Percentiles rank a stretch among this genome's conserved stretches.
Evolutionary conservation across 2,797 vertebrate genomes (phyloP).

Genomic region (Lindbergichthys nudifrons): DNA sequence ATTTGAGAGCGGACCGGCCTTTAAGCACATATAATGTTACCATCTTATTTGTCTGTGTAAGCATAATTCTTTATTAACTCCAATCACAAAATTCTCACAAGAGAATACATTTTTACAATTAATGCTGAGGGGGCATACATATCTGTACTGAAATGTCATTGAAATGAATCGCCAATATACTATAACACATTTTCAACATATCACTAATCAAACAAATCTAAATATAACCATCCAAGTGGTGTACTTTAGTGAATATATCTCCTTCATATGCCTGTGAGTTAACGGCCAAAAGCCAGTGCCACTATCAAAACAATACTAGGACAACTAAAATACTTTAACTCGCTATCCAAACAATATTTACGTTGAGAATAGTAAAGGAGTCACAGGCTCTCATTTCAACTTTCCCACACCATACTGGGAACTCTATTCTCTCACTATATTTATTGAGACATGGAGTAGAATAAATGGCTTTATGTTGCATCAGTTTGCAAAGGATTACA

Average conservation of each 20-base stretch:
- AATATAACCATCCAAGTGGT: not conserved
- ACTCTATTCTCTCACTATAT: not conserved
- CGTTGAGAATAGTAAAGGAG: not conserved
- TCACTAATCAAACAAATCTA: not conserved
- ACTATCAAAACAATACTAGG: not conserved
- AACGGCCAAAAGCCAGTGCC: not conserved
- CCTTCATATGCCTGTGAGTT: not conserved
- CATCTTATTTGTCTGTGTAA: not conserved
- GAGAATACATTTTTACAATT: not conserved
- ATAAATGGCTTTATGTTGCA: conserved; percentile 50
- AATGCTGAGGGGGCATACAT: not conserved
- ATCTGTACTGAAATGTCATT: not conserved
- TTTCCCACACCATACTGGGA: conserved; percentile 1
- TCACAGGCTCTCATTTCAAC: not conserved
- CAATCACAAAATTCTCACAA: not conserved
- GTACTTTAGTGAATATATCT: not conserved
- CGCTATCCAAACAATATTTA: too few relatives aligned
- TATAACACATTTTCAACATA: not conserved
- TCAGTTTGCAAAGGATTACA: conserved; percentile 46
- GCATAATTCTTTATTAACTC: not conserved
- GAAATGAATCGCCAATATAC: not conserved
- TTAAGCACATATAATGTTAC: not conserved
- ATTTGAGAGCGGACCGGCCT: too few relatives aligned
- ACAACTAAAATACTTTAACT: not conserved
- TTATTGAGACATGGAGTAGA: conserved; percentile 12